phyloP scores from a whole-genome alignment of 2,797 vertebrate species.

The Channallabes apus region DNA sequence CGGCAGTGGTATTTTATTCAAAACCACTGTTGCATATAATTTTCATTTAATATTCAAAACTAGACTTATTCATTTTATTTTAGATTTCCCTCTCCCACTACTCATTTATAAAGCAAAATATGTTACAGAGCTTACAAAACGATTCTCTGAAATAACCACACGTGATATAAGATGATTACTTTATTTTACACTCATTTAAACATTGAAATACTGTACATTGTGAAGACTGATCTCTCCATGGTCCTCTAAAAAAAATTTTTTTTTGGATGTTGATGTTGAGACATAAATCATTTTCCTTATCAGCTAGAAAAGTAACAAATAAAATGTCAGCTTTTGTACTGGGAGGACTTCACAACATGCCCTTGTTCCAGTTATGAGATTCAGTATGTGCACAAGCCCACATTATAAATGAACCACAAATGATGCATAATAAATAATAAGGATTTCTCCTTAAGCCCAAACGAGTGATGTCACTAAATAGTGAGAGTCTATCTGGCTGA shows the following conservation, averaged over 20 bases:
- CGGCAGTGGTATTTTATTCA: background rate
- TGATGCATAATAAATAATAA: background rate
- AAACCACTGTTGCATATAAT: background rate
- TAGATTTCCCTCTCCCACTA: background rate
- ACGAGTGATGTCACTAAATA: no score
- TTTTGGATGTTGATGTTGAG: background rate
- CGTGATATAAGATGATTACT: background rate
- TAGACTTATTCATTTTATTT: background rate
- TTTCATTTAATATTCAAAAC: background rate
- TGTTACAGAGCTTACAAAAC: background rate
- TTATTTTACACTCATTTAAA: background rate
- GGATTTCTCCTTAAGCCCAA: no score
- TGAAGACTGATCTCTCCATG: no score
- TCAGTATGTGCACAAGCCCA: background rate
- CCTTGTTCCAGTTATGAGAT: background rate
- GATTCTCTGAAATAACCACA: background rate
- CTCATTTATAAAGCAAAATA: constrained; percentile 12
- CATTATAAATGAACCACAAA: background rate
- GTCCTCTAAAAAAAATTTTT: no score
- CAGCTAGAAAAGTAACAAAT: background rate
- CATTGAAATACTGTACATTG: background rate
- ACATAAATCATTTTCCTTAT: background rate
- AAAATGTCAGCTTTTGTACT: background rate
- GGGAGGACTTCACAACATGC: background rate
- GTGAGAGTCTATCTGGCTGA: no score